Conservation (phyloP, 2,113 vertebrate genomes). For the Anguilla japonica region DNA sequence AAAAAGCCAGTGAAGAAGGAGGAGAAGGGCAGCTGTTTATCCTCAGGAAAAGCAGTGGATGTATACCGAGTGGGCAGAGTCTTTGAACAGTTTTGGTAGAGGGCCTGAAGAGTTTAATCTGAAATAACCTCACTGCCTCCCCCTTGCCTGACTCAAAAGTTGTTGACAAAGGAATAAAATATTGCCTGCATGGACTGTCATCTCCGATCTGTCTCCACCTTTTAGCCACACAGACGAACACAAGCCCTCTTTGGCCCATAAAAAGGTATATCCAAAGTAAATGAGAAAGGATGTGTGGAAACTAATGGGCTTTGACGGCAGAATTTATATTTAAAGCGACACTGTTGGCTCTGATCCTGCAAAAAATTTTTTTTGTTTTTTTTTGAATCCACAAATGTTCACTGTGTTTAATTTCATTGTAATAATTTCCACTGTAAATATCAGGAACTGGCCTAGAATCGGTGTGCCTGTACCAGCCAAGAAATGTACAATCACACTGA, state of each 20-base stretch:
- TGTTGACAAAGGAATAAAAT: neutral
- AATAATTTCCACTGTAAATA: too few relatives aligned
- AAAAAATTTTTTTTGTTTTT: neutral
- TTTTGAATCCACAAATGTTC: neutral
- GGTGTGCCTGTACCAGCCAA: too few relatives aligned
- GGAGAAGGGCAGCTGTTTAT: neutral
- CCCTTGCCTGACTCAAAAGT: neutral
- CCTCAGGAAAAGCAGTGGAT: constrained; percentile 19
- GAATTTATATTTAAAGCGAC: neutral
- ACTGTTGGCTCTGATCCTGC: neutral
- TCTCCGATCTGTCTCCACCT: constrained; percentile 13
- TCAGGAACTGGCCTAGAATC: too few relatives aligned
- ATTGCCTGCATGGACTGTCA: constrained; percentile 8
- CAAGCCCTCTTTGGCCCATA: neutral
- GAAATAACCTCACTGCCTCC: constrained; percentile 2
- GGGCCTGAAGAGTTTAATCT: constrained; percentile 16
- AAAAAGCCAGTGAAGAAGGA: neutral
- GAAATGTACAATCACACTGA: too few relatives aligned
- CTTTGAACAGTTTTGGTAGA: neutral
- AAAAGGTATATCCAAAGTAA: constrained; percentile 16
- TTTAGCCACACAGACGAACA: neutral
- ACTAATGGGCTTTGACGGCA: neutral
- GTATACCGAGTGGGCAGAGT: neutral
- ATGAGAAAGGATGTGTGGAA: constrained; percentile 12
- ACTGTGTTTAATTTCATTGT: neutral